Evolutionary conservation across 2,113 vertebrate species (phyloP), one percentile per base, ranked within the genome.

Genomic region (Calidris pygmaea): DNA sequence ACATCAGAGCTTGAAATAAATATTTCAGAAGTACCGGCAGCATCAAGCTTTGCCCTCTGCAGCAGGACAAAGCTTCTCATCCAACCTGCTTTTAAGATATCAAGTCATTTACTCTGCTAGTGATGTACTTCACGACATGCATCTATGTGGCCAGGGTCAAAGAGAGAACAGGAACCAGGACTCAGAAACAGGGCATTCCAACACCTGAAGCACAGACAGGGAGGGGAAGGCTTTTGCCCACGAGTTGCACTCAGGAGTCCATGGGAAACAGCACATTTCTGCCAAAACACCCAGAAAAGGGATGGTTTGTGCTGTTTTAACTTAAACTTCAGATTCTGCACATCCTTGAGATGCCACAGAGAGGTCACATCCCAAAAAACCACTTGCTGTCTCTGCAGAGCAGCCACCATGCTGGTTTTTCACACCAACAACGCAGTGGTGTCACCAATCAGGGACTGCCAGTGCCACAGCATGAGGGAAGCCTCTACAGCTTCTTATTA

Each of bases 101-200:
- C 5, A 8, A 1, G 3, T 8, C 32, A 16, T 15, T 32, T 53
- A 3, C 43, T 50, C 35, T 34, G 76, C n/a, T 9, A 8, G 12
- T 0, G 24, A 17, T 1, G 23, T 0, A 4, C 39, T 8, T 14
- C 47, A 35, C 34, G 19, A 10, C 35, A 7, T 2, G 0, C 12
- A 13, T 1, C 30, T 6, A 1, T 3, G 13, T 0, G 2, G 3
- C 1, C 70, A 66, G 27, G 18, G n/a, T 20, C 76, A 68, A 62
- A 66, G 35, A 34, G 2, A 39, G 29, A 48, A 41, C 0, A 2
- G 75, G 26, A 41, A 45, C 14, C 35, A 24, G 76, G 7, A 14
- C 30, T 12, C 59, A 81, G 34, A 35, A 65, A 37, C 0, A 1
- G 12, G 0, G 4, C 0, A 15, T 8, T 60, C 58, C 53, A 22